Evolutionary conservation across 1,140 invertebrate genomes (phyloP).

Genomic region (Drosophila persimilis): DNA sequence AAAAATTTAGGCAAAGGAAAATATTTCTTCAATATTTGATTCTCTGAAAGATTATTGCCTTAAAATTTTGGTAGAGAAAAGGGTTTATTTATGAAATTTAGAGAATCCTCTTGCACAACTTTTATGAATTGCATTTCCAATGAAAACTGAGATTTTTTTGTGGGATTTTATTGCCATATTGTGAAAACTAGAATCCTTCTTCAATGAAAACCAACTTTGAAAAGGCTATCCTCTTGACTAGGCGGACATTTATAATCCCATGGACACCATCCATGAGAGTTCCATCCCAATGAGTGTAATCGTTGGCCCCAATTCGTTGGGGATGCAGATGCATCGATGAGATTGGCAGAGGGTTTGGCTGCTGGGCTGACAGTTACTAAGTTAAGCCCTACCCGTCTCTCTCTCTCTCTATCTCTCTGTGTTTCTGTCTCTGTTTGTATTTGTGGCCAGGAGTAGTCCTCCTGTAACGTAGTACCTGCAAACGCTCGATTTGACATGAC

Average conservation of each 20-base stretch:
- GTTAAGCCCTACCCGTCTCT: constrained; percentile 16
- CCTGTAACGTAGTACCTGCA: not conserved
- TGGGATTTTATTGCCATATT: too few species aligned
- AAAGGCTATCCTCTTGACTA: not conserved
- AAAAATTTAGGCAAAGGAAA: too few species aligned
- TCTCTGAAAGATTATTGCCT: too few species aligned
- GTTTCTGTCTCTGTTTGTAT: constrained; percentile 8
- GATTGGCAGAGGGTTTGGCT: constrained; percentile 34
- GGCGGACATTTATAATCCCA: constrained; percentile 1
- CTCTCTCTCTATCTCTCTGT: not conserved
- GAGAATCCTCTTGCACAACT: too few species aligned
- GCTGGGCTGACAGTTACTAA: constrained; percentile 9
- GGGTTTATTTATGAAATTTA: too few species aligned
- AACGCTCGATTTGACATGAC: constrained; percentile 59
- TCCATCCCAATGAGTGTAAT: constrained; percentile 11
- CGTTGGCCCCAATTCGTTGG: constrained; percentile 47
- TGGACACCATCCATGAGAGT: not conserved
- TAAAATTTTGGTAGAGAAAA: too few species aligned
- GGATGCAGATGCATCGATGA: constrained; percentile 54
- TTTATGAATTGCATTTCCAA: too few species aligned
- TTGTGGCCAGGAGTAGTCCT: constrained; percentile 17
- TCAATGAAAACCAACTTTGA: too few species aligned
- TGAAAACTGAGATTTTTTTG: too few species aligned
- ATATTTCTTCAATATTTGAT: too few species aligned
- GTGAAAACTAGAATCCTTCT: too few species aligned